Percentiles rank a stretch among this genome's conserved stretches.
Evolutionary conservation across 2,113 vertebrate genomes (phyloP).

Genomic region (Otus sunia): DNA sequence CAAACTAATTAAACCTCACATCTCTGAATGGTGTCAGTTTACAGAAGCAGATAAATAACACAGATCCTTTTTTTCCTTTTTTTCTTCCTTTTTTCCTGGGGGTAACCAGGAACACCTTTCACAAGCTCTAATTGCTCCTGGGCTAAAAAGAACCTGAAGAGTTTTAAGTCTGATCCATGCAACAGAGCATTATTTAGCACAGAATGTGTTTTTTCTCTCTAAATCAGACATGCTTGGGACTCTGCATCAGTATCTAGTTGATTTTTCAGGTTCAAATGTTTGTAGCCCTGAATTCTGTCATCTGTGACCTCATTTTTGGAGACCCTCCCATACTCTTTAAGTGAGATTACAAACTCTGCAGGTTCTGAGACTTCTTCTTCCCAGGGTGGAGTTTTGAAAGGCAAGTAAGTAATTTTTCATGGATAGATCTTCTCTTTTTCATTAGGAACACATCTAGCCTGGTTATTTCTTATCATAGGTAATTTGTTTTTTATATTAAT

Average conservation of each 20-base stretch:
- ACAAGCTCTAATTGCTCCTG: background rate
- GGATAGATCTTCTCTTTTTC: background rate
- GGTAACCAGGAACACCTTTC: background rate
- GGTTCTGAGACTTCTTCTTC: background rate
- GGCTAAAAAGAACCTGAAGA: background rate
- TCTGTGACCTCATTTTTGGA: conserved; percentile 45
- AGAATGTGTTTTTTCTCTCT: conserved; percentile 11
- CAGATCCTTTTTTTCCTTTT: background rate
- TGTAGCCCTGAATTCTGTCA: conserved; percentile 2
- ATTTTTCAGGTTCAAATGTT: background rate
- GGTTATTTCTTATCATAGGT: background rate
- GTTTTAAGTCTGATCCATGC: background rate
- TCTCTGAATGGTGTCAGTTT: background rate
- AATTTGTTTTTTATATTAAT: background rate
- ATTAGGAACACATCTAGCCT: background rate
- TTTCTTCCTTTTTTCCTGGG: background rate
- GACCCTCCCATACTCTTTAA: background rate
- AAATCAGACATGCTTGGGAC: background rate
- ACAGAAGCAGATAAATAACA: background rate
- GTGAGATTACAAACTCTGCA: background rate
- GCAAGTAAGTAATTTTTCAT: background rate
- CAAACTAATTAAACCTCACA: background rate
- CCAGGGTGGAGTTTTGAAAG: conserved; percentile 15
- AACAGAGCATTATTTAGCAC: background rate
- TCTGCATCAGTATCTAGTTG: background rate